Evolutionary conservation across 2,888 invertebrate genomes (phyloP), one percentile per base, ranked within the genome.

Genomic region (Hyppa rectilinea): DNA sequence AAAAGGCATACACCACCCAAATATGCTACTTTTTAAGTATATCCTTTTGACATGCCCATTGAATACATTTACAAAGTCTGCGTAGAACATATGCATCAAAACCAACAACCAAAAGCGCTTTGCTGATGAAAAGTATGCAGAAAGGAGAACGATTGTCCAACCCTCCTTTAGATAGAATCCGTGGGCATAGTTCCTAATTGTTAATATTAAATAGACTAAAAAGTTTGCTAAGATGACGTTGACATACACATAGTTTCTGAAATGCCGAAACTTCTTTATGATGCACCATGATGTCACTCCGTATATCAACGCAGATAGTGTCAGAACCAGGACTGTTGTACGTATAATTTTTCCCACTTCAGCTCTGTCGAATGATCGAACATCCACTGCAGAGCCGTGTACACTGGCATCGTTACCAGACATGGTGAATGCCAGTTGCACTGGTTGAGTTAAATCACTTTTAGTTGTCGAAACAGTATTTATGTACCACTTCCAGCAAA

Each of bases 221-320:
- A 49, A 4, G 49, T 49, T 49, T 26, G 7, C 20, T 7, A 61
- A 26, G 26, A 61, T 62, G 29, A 29, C 14, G n/a, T 38, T 62
- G 12, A 62, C 50, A 14, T 9, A n/a, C 29, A 62, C 50, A 29
- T 17, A 52, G 49, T 62, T n/a, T n/a, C n/a, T n/a, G n/a, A n/a
- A n/a, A n/a, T n/a, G n/a, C n/a, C n/a, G n/a, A n/a, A n/a, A n/a
- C n/a, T n/a, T n/a, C n/a, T n/a, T n/a, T 50, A 50, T 17, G 4
- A 62, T 10, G 14, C 29, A n/a, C 62, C 62, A 62, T 20, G 62
- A 50, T 17, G 17, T 29, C n/a, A 62, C 29, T 38, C 50, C 62
- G 10, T 52, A 38, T 4, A 20, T 20, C 20, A 20, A 43, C 0
- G 43, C 43, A 20, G 20, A 2, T 43, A 43, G 20, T 20, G 20